These are phyloP conservation scores for Phaenicophaeus curvirostris DNA, from an alignment of 2,797 vertebrate genomes.

Conservation along the genomic window DNA sequence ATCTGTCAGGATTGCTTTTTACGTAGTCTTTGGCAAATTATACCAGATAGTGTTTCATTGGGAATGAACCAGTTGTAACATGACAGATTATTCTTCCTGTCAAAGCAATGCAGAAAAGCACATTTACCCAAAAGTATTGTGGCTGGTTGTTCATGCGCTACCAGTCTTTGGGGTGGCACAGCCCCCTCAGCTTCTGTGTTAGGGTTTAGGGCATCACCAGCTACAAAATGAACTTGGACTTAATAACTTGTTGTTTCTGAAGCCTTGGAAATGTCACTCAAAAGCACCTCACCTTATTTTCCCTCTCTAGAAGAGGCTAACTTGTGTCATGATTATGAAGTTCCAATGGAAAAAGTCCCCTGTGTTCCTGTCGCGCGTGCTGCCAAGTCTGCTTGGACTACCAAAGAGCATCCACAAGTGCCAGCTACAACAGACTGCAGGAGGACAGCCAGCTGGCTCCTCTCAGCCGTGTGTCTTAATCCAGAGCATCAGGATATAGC, in stretches of 20 bases:
- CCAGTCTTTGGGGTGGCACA: not conserved
- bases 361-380: rapidly evolving
- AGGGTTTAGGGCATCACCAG: not conserved
- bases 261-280: not conserved
- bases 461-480: not conserved
- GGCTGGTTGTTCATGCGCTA: rapidly evolving
- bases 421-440: not conserved
- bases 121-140: rapidly evolving
- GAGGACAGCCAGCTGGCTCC: not conserved
- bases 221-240: rapidly evolving
- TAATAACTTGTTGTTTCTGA: not conserved
- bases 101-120: too few relatives aligned
- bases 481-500: not conserved
- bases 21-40: not conserved
- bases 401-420: not conserved
- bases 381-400: not conserved
- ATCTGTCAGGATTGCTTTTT: not conserved
- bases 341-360: not conserved
- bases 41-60: not conserved
- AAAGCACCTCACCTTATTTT: not conserved
- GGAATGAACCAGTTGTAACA: not conserved
- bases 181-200: not conserved
- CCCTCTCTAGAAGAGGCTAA: not conserved
- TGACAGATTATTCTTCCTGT: too few relatives aligned
- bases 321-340: too few relatives aligned